Evolutionary conservation across 1,140 invertebrate species (phyloP).

Genomic region (Delia radicum): DNA sequence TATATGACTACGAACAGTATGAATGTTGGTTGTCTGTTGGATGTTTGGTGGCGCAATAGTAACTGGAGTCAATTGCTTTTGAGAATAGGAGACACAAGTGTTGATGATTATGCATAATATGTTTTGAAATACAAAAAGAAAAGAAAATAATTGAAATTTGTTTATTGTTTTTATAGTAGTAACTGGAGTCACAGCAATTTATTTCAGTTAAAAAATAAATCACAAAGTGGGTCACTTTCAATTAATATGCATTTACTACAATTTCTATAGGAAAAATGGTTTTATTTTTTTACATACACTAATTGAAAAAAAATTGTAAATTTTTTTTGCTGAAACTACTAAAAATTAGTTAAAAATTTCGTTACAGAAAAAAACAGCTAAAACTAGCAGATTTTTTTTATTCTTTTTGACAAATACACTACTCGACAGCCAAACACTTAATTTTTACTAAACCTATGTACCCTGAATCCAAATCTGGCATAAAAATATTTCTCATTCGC

Average conservation of each 20-base stretch:
- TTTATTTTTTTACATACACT: neutral
- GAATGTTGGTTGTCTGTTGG: neutral
- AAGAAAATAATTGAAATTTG: neutral
- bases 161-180: neutral
- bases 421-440: too few relatives aligned
- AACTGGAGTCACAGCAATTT: neutral
- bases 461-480: too few relatives aligned
- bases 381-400: too few relatives aligned
- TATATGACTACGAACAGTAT: neutral
- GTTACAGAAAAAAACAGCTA: too few relatives aligned
- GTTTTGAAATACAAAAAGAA: neutral
- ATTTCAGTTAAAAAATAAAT: neutral
- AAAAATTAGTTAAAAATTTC: too few relatives aligned
- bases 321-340: too few relatives aligned
- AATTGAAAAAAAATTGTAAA: neutral
- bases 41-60: neutral
- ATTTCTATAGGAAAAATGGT: too few relatives aligned
- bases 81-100: neutral
- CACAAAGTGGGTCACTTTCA: neutral
- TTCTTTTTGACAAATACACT: too few relatives aligned
- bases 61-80: conserved; percentile 1
- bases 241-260: neutral
- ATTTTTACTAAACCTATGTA: too few relatives aligned
- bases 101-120: neutral
- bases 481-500: too few relatives aligned